A percentile compares a stretch with the other conserved stretches of the same genome.
These are phyloP conservation scores for Pseudois nayaur DNA, from an alignment of 2,113 vertebrate genomes.

Conservation along the genomic window DNA sequence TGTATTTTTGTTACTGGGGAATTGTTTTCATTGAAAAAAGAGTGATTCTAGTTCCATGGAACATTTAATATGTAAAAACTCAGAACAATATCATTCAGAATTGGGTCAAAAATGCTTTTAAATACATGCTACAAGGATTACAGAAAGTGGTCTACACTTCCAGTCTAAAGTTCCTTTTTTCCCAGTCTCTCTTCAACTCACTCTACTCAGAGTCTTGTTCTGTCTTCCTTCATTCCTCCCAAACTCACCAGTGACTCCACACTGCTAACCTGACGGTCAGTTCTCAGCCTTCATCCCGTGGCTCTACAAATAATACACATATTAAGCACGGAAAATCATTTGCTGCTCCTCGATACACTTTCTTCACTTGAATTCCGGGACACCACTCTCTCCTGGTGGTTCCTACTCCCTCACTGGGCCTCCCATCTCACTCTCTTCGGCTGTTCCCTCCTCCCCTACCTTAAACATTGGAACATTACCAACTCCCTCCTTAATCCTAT, in stretches of 20 bases:
- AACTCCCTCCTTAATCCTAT: not conserved
- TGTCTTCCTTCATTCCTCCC: not conserved
- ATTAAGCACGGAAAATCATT: not conserved
- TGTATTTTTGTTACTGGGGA: not conserved
- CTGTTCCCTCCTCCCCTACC: not conserved
- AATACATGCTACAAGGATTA: not conserved
- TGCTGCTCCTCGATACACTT: not conserved
- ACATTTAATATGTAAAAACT: not conserved
- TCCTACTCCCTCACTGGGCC: not conserved
- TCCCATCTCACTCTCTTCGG: not conserved
- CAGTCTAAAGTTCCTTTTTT: not conserved
- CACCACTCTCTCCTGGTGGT: not conserved
- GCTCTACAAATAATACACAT: not conserved
- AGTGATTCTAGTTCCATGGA: not conserved
- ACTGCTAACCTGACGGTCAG: not conserved
- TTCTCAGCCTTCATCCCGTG: not conserved
- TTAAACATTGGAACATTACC: rapidly evolving
- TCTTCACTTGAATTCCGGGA: not conserved
- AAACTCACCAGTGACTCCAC: not conserved
- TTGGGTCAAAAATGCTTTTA: not conserved
- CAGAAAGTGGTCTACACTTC: not conserved
- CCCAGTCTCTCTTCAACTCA: not conserved
- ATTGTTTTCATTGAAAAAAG: not conserved
- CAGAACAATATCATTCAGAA: not conserved
- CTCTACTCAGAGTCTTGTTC: not conserved